Conservation (phyloP, 37 sponge, comb jelly and placozoan genomes). For the Chondrilla cf. caribensis region DNA sequence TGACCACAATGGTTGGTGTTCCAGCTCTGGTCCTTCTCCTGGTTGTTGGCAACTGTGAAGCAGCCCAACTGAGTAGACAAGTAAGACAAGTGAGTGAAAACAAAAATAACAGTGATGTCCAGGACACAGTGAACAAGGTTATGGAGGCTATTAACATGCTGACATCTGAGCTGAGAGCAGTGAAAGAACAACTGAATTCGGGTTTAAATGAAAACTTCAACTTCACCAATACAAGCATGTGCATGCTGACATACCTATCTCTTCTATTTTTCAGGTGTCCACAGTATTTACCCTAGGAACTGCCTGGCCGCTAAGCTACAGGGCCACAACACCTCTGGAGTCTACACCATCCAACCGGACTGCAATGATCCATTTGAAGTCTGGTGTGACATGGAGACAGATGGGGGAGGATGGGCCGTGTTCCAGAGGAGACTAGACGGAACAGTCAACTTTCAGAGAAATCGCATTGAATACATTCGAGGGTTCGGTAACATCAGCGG, state of each 20-base stretch:
- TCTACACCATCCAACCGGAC: constrained; percentile 22
- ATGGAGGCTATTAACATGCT: background rate
- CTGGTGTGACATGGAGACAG: constrained; percentile 21
- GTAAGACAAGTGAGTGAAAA: no score
- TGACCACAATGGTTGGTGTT: no score
- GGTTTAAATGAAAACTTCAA: background rate
- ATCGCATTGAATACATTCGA: constrained; percentile 14
- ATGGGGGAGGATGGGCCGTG: constrained; percentile 28
- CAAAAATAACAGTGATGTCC: background rate
- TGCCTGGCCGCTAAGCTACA: background rate
- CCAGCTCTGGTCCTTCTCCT: no score
- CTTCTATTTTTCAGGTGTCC: background rate
- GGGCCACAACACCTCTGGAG: constrained; percentile 1
- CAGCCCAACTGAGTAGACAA: no score
- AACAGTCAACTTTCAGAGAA: constrained; percentile 6
- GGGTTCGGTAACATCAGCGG: constrained; percentile 6
- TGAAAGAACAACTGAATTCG: background rate
- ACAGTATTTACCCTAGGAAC: constrained; percentile 6
- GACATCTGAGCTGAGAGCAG: background rate
- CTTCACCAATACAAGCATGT: no score
- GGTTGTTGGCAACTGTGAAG: no score
- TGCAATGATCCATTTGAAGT: constrained; percentile 1
- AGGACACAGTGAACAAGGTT: background rate
- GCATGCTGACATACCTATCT: background rate
- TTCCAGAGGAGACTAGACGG: constrained; percentile 20